Evolutionary conservation across 2,113 vertebrate species (phyloP), one percentile per base, ranked within the genome.

Genomic region (Channa maculata): DNA sequence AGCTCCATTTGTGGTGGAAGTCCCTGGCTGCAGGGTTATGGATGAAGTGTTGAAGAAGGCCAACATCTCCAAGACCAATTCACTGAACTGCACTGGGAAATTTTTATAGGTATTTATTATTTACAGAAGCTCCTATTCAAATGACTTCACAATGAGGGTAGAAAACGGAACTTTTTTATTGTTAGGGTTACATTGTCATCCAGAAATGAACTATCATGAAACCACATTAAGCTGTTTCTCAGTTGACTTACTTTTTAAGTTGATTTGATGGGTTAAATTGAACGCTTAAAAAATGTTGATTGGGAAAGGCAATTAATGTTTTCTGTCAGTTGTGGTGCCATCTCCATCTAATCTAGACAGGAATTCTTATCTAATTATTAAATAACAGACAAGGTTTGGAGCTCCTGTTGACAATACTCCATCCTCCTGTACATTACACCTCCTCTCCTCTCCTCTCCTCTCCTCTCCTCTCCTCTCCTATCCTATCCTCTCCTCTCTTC

Each of bases 1-100:
- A 85, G 39, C 86, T 91, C 86, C 85, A 90, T 86, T 87, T 85
- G 77, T 8, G 33, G 64, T 38, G 63, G 57, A 66, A 34, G 79
- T 86, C 91, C 83, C 89, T 36, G 75, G 75, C 62, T 86, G 77
- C 86, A 78, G 77, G 78, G 82, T 80, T 79, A 68, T 46, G 62
- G 73, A 77, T 68, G 85, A 83, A 81, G 76, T 58, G 80, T 57
- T 5, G 59, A 44, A 48, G 80, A 79, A 79, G 83, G 83, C 83
- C 79, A 52, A 5, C 5, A 1, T 54, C 64, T 72, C 34, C 37
- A 43, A 46, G 67, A 70, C 70, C 61, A 36, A 36, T 82, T 80
- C 24, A 0, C 69, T 37, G 55, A 82, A 66, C 64, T 75, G 74
- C 75, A 63, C 63, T 6, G 44, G 41, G 33, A 1, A 67, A 45